Evolutionary conservation across 2,797 vertebrate genomes (phyloP).

Genomic region (Babyrousa celebensis): DNA sequence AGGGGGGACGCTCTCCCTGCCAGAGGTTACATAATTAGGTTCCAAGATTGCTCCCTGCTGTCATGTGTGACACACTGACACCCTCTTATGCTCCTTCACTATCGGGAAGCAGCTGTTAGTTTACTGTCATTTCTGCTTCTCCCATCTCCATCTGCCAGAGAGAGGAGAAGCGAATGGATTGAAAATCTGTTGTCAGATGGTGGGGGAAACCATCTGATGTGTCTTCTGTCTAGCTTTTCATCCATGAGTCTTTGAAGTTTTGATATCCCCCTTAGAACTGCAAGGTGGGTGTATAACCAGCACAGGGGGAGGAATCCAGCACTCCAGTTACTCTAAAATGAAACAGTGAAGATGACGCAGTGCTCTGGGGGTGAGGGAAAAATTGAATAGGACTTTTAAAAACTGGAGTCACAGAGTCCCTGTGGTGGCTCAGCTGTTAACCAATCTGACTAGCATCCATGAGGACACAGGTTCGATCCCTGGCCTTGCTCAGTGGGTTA

Average conservation of each 20-base stretch:
- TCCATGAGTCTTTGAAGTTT: slow-evolving; percentile 42
- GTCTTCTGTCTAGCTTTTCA: slow-evolving; percentile 34
- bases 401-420: too few species aligned
- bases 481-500: too few species aligned
- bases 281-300: not conserved
- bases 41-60: slow-evolving; percentile 66
- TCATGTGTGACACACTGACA: slow-evolving; percentile 30
- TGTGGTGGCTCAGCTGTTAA: too few species aligned
- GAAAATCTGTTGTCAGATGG: not conserved
- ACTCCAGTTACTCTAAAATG: not conserved
- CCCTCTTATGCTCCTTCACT: not conserved
- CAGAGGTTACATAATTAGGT: slow-evolving; percentile 45
- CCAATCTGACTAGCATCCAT: too few species aligned
- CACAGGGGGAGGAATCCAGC: not conserved
- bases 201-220: slow-evolving; percentile 20
- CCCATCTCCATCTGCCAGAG: slow-evolving; percentile 69
- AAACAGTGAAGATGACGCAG: not conserved
- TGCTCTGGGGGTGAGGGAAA: not conserved
- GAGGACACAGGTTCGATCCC: too few species aligned
- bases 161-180: slow-evolving; percentile 57
- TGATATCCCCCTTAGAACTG: not conserved
- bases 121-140: slow-evolving; percentile 62
- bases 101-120: slow-evolving; percentile 71
- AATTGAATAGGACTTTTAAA: not conserved
- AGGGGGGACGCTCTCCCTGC: not conserved